Conservation (phyloP, 2,797 vertebrate genomes). For the Tauraco hartlaubi region DNA sequence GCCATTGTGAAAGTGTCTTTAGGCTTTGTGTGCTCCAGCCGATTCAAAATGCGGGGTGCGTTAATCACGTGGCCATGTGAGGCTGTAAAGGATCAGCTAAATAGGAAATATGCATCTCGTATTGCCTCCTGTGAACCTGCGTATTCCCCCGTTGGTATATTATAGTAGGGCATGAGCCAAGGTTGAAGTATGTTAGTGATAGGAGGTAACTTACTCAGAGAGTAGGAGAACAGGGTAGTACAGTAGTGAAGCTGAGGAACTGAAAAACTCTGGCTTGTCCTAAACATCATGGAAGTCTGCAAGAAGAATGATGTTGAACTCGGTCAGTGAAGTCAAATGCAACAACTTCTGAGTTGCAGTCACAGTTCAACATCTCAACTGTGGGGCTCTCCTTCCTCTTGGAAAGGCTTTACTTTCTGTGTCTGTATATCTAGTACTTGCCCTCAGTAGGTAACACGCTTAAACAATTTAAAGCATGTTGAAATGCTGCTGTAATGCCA, state of each 20-base stretch:
- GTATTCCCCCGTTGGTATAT: background rate
- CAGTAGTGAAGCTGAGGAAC: background rate
- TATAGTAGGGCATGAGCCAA: background rate
- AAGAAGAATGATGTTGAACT: accelerated
- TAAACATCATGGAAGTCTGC: background rate
- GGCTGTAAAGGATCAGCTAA: background rate
- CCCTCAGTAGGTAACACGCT: background rate
- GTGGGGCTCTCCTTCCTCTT: background rate
- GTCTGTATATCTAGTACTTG: background rate
- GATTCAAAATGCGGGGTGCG: background rate
- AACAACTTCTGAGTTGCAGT: background rate
- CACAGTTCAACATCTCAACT: background rate
- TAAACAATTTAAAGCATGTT: background rate
- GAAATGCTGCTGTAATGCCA: background rate
- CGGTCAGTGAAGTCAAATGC: background rate
- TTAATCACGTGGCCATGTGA: background rate
- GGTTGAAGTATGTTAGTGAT: background rate
- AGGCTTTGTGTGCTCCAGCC: background rate
- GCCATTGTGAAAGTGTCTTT: background rate
- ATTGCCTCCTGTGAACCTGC: background rate
- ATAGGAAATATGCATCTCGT: background rate
- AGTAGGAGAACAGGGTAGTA: background rate
- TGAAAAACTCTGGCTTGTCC: background rate
- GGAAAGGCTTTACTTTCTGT: background rate
- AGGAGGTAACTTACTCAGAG: background rate